phyloP scores from a whole-genome alignment of 2,888 invertebrate genomes.

The Drosophila subsilvestris region DNA sequence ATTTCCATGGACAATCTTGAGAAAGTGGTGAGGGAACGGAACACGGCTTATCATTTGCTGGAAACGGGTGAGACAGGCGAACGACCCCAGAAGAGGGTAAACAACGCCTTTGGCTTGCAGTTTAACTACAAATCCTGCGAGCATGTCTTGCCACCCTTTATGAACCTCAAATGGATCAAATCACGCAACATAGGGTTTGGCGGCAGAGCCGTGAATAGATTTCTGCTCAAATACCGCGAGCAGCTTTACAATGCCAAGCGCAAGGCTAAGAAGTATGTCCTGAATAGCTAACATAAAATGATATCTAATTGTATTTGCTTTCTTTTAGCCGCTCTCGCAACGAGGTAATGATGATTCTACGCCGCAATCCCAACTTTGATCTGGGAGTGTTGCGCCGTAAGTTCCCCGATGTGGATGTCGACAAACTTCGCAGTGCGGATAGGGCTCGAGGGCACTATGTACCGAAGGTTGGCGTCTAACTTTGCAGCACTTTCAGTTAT shows the following conservation, averaged over 20 bases:
- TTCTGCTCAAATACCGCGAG: constrained; percentile 87
- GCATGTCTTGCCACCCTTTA: constrained; percentile 87
- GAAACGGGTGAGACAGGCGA: constrained; percentile 96
- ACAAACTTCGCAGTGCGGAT: constrained; percentile 86
- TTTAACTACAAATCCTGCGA: constrained; percentile 86
- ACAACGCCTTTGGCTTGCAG: constrained; percentile 87
- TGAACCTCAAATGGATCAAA: constrained; percentile 88
- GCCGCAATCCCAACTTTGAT: constrained; percentile 91
- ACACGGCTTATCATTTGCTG: constrained; percentile 93
- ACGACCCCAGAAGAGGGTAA: constrained; percentile 87
- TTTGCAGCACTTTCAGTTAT: constrained; percentile 12
- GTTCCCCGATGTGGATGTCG: constrained; percentile 91
- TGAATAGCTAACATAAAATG: not conserved
- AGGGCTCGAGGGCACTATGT: constrained; percentile 88
- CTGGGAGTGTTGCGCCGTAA: constrained; percentile 88
- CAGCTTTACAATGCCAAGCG: constrained; percentile 86
- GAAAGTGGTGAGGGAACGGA: constrained; percentile 94
- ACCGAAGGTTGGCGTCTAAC: constrained; percentile 82
- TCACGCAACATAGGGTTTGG: constrained; percentile 86
- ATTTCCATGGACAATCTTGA: constrained; percentile 98
- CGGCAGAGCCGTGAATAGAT: constrained; percentile 87
- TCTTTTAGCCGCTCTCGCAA: constrained; percentile 86
- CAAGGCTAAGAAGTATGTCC: constrained; percentile 85
- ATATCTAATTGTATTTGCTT: not conserved
- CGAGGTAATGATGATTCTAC: constrained; percentile 89